Conservation (phyloP, 1,140 invertebrate genomes). For the Oryzaephilus surinamensis region DNA sequence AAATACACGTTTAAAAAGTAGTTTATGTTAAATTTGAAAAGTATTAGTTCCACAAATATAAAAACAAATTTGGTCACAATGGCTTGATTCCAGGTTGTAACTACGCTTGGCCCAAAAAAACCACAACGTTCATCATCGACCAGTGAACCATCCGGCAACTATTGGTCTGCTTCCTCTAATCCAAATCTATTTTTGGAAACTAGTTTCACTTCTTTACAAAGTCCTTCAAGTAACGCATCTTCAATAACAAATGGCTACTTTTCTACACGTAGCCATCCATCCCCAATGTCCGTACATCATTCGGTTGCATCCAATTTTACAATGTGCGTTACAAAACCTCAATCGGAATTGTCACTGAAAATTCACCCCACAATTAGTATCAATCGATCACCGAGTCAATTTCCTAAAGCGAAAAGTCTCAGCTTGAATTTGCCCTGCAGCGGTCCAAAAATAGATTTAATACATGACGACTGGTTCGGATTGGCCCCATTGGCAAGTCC, state of each 20-base stretch:
- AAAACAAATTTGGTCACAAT: too few species aligned
- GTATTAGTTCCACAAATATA: too few species aligned
- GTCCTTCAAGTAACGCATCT: slow-evolving; percentile 39
- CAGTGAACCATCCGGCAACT: slow-evolving; percentile 17
- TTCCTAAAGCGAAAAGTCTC: slow-evolving; percentile 23
- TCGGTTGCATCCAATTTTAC: slow-evolving; percentile 1
- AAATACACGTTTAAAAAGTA: too few species aligned
- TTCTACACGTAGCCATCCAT: slow-evolving; percentile 32
- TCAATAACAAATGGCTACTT: slow-evolving; percentile 36
- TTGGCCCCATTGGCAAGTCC: slow-evolving; percentile 74
- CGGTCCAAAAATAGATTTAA: too few species aligned
- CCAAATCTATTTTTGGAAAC: slow-evolving; percentile 61
- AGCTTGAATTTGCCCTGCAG: slow-evolving; percentile 21
- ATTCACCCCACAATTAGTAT: too few species aligned
- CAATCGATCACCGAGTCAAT: too few species aligned
- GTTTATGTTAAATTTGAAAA: too few species aligned
- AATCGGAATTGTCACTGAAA: too few species aligned
- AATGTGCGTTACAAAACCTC: too few species aligned
- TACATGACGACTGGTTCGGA: slow-evolving; percentile 53
- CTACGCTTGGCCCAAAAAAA: slow-evolving; percentile 58
- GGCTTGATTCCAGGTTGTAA: slow-evolving; percentile 55
- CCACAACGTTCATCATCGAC: slow-evolving; percentile 44
- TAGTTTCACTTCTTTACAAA: slow-evolving; percentile 58
- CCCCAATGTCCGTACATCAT: slow-evolving; percentile 16
- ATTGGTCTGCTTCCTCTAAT: slow-evolving; percentile 36